These are phyloP conservation scores for Drosophila sproati DNA, from an alignment of 1,140 invertebrate genomes.

Conservation along the genomic window DNA sequence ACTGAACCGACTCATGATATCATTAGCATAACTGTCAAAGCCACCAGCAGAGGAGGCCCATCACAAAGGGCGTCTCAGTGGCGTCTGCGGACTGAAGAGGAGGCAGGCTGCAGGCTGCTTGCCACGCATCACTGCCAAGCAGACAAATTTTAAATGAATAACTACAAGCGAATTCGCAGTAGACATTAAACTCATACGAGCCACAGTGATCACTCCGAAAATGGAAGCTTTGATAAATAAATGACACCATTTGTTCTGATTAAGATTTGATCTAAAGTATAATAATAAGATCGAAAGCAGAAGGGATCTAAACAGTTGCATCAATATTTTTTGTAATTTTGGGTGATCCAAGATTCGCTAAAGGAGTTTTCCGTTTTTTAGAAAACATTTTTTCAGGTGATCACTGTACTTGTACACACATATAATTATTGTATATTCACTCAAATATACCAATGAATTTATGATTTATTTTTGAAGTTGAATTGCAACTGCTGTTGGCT, in stretches of 20 bases:
- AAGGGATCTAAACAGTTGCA: too few species aligned
- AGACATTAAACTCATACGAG: conserved; percentile 40
- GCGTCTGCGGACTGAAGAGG: background rate
- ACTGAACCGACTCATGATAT: conserved; percentile 45
- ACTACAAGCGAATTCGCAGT: conserved; percentile 56
- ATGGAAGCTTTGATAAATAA: too few species aligned
- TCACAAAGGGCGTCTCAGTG: conserved; percentile 31
- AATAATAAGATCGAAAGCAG: too few species aligned
- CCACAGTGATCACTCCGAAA: background rate
- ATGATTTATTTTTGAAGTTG: background rate
- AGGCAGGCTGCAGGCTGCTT: conserved; percentile 1
- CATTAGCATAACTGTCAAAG: conserved; percentile 79
- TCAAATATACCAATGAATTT: background rate
- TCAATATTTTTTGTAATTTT: too few species aligned
- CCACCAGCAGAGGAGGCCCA: conserved; percentile 1
- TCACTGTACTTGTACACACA: background rate
- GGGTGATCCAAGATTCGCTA: too few species aligned
- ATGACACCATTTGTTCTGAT: too few species aligned
- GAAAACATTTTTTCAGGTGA: too few species aligned
- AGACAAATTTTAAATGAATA: conserved; percentile 60
- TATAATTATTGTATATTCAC: background rate
- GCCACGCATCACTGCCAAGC: conserved; percentile 67
- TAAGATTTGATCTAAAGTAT: too few species aligned
- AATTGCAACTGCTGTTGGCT: conserved; percentile 9
- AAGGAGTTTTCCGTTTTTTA: too few species aligned